A percentile compares a stretch with the other conserved stretches of the same genome.
phyloP scores from a whole-genome alignment of 2,797 vertebrate genomes.

The Myripristis murdjan region DNA sequence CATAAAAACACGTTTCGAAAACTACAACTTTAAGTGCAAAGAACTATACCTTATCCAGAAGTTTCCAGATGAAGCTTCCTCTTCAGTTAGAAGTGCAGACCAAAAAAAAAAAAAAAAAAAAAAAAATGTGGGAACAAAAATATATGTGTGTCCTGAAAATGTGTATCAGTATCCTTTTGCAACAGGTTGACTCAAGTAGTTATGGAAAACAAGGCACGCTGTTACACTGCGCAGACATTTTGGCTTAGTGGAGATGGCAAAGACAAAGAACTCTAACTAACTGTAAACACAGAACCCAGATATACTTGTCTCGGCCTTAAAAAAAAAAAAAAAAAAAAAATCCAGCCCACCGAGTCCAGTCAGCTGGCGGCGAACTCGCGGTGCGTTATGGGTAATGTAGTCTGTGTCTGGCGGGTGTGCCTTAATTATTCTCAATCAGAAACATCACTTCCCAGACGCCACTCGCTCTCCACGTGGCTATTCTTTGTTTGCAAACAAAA shows the following conservation, averaged over 20 bases:
- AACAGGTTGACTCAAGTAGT: constrained; percentile 3
- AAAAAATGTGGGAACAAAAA: constrained; percentile 33
- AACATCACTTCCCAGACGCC: constrained; percentile 77
- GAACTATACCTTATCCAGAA: constrained; percentile 63
- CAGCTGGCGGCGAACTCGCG: constrained; percentile 25
- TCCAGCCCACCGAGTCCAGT: constrained; percentile 45
- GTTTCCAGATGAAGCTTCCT: constrained; percentile 56
- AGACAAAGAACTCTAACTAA: constrained; percentile 79
- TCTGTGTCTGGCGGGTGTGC: background rate
- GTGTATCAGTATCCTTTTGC: constrained; percentile 18
- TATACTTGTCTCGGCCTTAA: constrained; percentile 71
- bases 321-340: constrained; percentile 37
- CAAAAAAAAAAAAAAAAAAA: constrained; percentile 27
- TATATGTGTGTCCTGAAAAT: constrained; percentile 22
- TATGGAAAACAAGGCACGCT: constrained; percentile 35
- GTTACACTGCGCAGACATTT: constrained; percentile 64
- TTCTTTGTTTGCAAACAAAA: constrained; percentile 90
- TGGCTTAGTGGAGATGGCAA: constrained; percentile 39
- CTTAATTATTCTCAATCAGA: accelerated
- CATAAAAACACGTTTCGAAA: background rate
- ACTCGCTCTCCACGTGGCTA: constrained; percentile 80
- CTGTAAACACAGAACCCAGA: constrained; percentile 75
- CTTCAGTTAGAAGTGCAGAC: constrained; percentile 28
- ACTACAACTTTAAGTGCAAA: background rate
- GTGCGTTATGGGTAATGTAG: constrained; percentile 76